These are phyloP conservation scores for Iselma pallidipennis DNA, from an alignment of 2,888 invertebrate genomes.

Conservation along the genomic window DNA sequence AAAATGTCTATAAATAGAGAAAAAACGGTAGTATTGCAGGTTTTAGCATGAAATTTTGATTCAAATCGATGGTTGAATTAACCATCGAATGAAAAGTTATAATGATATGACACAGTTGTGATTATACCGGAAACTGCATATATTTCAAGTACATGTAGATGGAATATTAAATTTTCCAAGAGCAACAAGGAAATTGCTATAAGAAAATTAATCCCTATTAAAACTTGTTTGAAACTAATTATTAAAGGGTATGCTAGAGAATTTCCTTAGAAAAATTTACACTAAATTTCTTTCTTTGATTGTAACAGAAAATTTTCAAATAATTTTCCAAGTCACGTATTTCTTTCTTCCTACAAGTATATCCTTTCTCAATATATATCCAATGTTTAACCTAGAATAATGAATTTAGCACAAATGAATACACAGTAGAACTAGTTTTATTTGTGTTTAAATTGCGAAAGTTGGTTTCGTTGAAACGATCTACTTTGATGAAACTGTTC, in stretches of 20 bases:
- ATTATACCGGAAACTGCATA: background rate
- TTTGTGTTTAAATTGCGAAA: background rate
- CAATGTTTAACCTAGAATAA: slow-evolving; percentile 28
- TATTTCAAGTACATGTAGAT: background rate
- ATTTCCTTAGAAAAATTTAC: background rate
- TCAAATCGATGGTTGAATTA: too few relatives aligned
- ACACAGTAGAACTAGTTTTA: slow-evolving; percentile 14
- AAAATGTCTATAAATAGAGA: background rate
- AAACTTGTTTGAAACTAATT: slow-evolving; percentile 6
- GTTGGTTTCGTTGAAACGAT: background rate
- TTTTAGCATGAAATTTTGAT: too few relatives aligned
- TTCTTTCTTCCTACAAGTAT: background rate
- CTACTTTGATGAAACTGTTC: too few relatives aligned
- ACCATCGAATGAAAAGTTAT: background rate
- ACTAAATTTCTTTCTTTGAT: too few relatives aligned
- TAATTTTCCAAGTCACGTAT: background rate
- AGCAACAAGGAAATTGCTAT: background rate
- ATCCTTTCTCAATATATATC: background rate
- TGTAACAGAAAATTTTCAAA: too few relatives aligned
- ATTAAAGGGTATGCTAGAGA: background rate
- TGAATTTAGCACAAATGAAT: slow-evolving; percentile 30
- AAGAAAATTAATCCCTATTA: slow-evolving; percentile 2
- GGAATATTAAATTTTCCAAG: background rate
- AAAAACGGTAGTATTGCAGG: too few relatives aligned
- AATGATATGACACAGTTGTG: background rate